Evolutionary conservation across 2,888 invertebrate species (phyloP).

Genomic region (Parasteatoda lunata): DNA sequence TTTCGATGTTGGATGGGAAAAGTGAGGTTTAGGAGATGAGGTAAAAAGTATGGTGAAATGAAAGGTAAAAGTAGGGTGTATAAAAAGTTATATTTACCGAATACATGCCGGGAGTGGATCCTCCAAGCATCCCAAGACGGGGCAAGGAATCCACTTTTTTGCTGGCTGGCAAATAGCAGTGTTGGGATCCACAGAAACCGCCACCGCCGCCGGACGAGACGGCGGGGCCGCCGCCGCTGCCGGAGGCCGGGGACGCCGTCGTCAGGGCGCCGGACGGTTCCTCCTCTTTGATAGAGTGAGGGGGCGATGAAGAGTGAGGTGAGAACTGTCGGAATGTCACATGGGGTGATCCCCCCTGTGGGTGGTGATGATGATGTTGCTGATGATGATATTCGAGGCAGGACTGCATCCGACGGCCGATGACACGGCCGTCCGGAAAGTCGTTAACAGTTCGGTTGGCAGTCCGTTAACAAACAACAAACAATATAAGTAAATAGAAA

Average conservation of each 20-base stretch:
- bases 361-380: constrained; percentile 42
- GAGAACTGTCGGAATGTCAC: constrained; percentile 62
- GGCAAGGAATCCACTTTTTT: constrained; percentile 65
- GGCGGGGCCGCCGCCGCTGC: constrained; percentile 56
- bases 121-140: constrained; percentile 67
- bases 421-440: constrained; percentile 19
- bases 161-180: constrained; percentile 60
- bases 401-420: constrained; percentile 66
- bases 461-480: background rate
- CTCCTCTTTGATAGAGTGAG: constrained; percentile 65
- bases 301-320: constrained; percentile 45
- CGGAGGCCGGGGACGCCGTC: constrained; percentile 60
- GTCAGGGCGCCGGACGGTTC: constrained; percentile 65
- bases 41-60: background rate
- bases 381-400: constrained; percentile 65
- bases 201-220: constrained; percentile 64
- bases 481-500: background rate
- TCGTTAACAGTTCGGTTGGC: background rate
- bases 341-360: constrained; percentile 47
- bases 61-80: background rate
- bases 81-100: constrained; percentile 61
- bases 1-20: too few relatives aligned
- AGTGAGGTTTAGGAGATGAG: background rate
- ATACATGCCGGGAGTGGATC: constrained; percentile 68
- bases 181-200: constrained; percentile 63